Base-by-base conservation (phyloP, 1,140 invertebrate genomes). In the Cheumatopsyche charites region DNA sequence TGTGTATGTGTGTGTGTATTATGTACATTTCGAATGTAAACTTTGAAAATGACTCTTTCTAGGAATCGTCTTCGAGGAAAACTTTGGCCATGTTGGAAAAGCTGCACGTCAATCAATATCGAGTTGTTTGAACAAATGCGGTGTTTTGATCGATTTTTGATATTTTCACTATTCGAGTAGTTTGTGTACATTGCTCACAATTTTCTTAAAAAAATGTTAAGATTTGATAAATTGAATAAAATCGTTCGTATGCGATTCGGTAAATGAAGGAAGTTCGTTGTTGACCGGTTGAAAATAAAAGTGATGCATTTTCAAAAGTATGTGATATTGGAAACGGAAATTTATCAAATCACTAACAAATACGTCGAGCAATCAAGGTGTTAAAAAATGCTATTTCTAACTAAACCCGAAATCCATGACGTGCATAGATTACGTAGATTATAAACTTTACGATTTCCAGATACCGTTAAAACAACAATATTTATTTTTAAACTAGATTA, bases 381-480 rank as follows among this genome's bases (percentile, higher is more conserved):
- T 47, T 47, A 13, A 15, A 47, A 47, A 47, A 15, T 47, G 43
- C 43, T 47, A 47, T 47, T 47, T 47, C 29, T 4, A 36, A 36
- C 29, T 36, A 36, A 4, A 36, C 29, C 29, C 29, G 29, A 36
- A 36, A 36, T 36, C 29, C 3, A 58, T 6, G 55, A 58, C 55
- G 19, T 58, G 55, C 19, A 19, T 26, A 58, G 19, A 58, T 58
- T 58, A 58, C 19, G 15, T 19, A 19, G 47, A 52, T 52, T 52
- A 52, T 17, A 52, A 52, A 52, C n/a, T 58, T 58, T 58, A 58
- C 25, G 55, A 23, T 58, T 58, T 58, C 55, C 55, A 58, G 55
- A 58, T 58, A 58, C 23, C 21, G 55, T 58, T 58, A 58, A 58
- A 58, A 58, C 19, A 52, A 52, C 47, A 52, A 17, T 52, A 17